phyloP scores from a whole-genome alignment of 2,888 invertebrate species.

The Strigamia crassipes region DNA sequence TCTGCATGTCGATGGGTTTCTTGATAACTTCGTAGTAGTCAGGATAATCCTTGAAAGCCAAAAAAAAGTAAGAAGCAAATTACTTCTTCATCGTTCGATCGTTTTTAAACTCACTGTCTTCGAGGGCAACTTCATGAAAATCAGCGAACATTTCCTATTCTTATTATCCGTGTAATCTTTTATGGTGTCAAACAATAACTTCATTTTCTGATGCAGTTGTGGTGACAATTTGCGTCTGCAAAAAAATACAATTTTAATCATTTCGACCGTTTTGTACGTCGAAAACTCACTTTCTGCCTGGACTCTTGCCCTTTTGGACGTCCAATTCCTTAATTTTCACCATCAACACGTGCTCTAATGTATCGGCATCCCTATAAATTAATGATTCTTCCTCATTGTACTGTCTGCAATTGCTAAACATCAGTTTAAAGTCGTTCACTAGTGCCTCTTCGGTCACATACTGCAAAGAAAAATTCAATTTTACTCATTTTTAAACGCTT shows the following conservation, averaged over 20 bases:
- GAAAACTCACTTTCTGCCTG: slow-evolving; percentile 48
- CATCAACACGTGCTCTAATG: slow-evolving; percentile 80
- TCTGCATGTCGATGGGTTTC: slow-evolving; percentile 94
- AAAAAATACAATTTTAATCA: neutral
- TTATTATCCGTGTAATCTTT: slow-evolving; percentile 85
- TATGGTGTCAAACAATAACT: slow-evolving; percentile 85
- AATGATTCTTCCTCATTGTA: slow-evolving; percentile 96
- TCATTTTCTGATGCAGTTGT: slow-evolving; percentile 72
- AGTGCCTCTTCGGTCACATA: slow-evolving; percentile 67
- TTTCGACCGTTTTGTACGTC: neutral
- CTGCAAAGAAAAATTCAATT: slow-evolving; percentile 53
- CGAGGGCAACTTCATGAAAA: slow-evolving; percentile 93
- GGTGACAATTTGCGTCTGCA: slow-evolving; percentile 48
- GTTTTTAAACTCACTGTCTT: slow-evolving; percentile 67
- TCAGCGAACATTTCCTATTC: slow-evolving; percentile 86
- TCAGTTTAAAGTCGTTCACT: slow-evolving; percentile 72
- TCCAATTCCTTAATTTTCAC: slow-evolving; percentile 77
- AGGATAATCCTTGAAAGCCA: slow-evolving; percentile 75
- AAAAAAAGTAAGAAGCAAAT: neutral
- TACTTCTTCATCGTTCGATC: neutral
- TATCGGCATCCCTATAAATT: slow-evolving; percentile 92
- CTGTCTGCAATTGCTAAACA: slow-evolving; percentile 96
- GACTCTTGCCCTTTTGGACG: slow-evolving; percentile 46
- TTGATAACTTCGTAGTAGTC: slow-evolving; percentile 97
- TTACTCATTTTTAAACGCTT: slow-evolving; percentile 45